Base-by-base conservation (phyloP, 2,797 vertebrate genomes). In the Catamblyrhynchus diadema region DNA sequence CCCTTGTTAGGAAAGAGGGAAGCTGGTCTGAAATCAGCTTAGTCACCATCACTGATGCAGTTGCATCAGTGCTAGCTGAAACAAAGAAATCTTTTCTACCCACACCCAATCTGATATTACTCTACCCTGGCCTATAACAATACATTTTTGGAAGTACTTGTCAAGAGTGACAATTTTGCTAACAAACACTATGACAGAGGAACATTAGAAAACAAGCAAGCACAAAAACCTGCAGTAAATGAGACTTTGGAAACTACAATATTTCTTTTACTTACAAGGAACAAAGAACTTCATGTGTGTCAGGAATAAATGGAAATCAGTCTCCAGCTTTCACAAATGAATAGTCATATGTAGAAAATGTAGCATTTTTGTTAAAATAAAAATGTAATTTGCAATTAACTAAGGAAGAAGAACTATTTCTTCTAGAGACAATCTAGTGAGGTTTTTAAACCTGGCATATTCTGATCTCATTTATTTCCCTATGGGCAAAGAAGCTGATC, bases 391-490 rank as follows among this genome's bases (percentile, higher is more conserved):
- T 86, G 45, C 77, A 94, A 67, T 90, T 93, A 91, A 70, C 70
- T 66, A 53, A 84, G 25, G 51, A 86, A 48, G 27, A 90, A 86
- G 39, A 86, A 56, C 12, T 53, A 93, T 64, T 91, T 94, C n/a
- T 86, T 91, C 85, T 54, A 75, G 18, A 91, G 45, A 64, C 53
- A 85, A 33, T 57, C 75, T 70, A 84, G 24, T 45, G 62, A 86
- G 45, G 16, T 64, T 91, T 93, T 86, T 44, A 30, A 87, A 94
- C 86, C 27, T 64, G 66, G 41, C n/a, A 51, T 82, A 64, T 92
- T 94, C 78, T 88, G 87, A 88, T 92, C 70, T 95, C 93, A 81
- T 94, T 57, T 84, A 32, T 94, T 94, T 93, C 90, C 64, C 80
- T 67, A 47, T 77, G 48, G 41, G 56, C 82, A 93, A 57, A 86